Conservation (phyloP, 2,113 vertebrate genomes). For the Theristicus caerulescens region DNA sequence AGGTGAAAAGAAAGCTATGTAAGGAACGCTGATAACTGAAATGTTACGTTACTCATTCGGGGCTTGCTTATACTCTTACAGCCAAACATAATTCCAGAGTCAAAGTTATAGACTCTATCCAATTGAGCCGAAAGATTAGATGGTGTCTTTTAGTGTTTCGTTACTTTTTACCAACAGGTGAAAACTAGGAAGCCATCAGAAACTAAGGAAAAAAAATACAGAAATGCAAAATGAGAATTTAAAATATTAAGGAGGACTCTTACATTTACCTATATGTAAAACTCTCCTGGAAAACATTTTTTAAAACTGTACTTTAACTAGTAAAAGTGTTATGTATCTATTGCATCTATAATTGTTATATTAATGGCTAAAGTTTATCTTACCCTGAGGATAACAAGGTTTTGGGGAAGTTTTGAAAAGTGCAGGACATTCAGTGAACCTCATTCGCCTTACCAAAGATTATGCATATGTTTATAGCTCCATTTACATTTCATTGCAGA, state of each 20-base stretch:
- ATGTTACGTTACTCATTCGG: not conserved
- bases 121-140: not conserved
- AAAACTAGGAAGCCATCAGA: not conserved
- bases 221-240: not conserved
- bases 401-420: not conserved
- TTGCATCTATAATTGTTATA: not conserved
- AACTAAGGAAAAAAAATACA: not conserved
- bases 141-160: not conserved
- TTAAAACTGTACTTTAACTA: not conserved
- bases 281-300: not conserved
- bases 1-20: not conserved
- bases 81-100: not conserved
- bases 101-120: not conserved
- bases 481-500: not conserved
- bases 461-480: not conserved
- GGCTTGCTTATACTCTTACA: not conserved
- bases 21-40: not conserved
- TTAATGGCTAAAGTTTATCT: not conserved
- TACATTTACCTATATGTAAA: not conserved
- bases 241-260: not conserved
- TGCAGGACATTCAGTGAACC: not conserved
- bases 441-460: not conserved
- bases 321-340: not conserved
- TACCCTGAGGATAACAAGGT: not conserved
- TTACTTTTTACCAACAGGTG: not conserved